Percentiles rank a stretch among this genome's conserved stretches.
Evolutionary conservation across 2,797 vertebrate species (phyloP).

Genomic region (Brotula barbata): DNA sequence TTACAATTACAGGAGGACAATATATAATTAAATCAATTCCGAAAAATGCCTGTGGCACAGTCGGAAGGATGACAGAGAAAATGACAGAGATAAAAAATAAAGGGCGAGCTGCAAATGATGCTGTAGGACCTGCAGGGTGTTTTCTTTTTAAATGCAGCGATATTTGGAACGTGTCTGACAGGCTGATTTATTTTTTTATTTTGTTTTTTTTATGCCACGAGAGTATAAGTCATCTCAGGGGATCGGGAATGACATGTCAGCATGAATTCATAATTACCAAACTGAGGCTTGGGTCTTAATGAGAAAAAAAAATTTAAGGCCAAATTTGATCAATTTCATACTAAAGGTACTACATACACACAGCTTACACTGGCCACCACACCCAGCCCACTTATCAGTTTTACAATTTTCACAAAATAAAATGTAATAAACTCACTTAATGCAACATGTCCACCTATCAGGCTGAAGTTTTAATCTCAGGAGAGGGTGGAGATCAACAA

Average conservation of each 20-base stretch:
- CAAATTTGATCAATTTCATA: too few relatives aligned
- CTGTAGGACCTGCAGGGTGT: constrained; percentile 23
- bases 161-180: constrained; percentile 58
- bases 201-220: constrained; percentile 63
- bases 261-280: constrained; percentile 44
- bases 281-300: neutral
- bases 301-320: too few relatives aligned
- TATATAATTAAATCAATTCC: constrained; percentile 69
- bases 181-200: constrained; percentile 62
- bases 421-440: too few relatives aligned
- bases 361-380: too few relatives aligned
- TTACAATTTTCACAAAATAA: too few relatives aligned
- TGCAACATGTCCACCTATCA: too few relatives aligned
- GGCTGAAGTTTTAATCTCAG: too few relatives aligned
- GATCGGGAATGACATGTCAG: constrained; percentile 17
- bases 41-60: constrained; percentile 43
- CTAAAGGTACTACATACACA: too few relatives aligned
- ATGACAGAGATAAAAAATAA: constrained; percentile 37
- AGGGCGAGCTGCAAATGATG: constrained; percentile 1
- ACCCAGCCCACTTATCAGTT: too few relatives aligned
- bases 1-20: constrained; percentile 61
- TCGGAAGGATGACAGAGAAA: constrained; percentile 35
- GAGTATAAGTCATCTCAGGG: constrained; percentile 40
- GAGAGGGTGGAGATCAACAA: too few relatives aligned
- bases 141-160: constrained; percentile 41